phyloP scores from a whole-genome alignment of 2,888 invertebrate species.

The Trisateles emortualis region DNA sequence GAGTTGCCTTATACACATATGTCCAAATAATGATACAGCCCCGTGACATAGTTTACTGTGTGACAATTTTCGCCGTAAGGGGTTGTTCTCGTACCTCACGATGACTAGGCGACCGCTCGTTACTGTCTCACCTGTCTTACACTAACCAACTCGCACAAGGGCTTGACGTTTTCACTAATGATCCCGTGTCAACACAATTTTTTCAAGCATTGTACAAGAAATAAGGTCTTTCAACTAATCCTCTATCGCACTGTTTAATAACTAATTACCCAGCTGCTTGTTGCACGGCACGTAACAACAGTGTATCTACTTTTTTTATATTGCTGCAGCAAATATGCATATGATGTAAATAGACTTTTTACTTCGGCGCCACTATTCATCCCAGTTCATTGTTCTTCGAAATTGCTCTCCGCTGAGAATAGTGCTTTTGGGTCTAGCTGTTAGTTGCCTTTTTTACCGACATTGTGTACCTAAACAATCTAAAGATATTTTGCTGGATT shows the following conservation, averaged over 20 bases:
- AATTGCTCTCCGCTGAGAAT: constrained; percentile 81
- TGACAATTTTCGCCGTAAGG: constrained; percentile 80
- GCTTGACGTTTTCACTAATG: constrained; percentile 77
- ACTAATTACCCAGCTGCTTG: constrained; percentile 62
- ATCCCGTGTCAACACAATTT: constrained; percentile 55
- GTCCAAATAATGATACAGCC: constrained; percentile 74
- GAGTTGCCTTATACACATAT: constrained; percentile 19
- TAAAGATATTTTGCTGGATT: constrained; percentile 27
- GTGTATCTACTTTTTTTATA: constrained; percentile 56
- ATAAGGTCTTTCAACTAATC: constrained; percentile 28
- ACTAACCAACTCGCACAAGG: constrained; percentile 48
- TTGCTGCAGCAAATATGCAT: constrained; percentile 73
- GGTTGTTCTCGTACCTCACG: constrained; percentile 76
- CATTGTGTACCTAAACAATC: constrained; percentile 56
- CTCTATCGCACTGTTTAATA: constrained; percentile 27
- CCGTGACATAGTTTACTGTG: constrained; percentile 79
- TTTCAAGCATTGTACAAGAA: constrained; percentile 28
- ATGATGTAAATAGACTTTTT: constrained; percentile 82
- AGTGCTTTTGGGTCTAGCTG: constrained; percentile 72
- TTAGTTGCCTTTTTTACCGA: constrained; percentile 65
- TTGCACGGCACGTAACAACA: constrained; percentile 52
- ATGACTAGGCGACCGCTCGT: constrained; percentile 82
- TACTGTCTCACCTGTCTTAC: constrained; percentile 79
- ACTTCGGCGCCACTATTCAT: constrained; percentile 79
- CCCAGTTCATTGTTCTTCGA: constrained; percentile 82